Conservation (phyloP, 2,113 vertebrate genomes). For the Alouatta palliata region DNA sequence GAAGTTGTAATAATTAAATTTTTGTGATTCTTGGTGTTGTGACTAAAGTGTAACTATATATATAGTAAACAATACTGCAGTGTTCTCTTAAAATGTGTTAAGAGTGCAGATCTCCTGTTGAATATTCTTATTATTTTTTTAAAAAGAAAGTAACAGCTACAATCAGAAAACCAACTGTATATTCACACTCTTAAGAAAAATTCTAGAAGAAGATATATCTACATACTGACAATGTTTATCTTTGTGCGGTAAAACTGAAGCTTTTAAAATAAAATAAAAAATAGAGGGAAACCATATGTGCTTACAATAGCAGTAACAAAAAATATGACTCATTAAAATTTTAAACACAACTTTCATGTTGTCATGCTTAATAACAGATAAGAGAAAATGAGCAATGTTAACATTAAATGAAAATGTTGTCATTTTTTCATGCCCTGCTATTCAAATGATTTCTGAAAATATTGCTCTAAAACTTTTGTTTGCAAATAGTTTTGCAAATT, state of each 20-base stretch:
- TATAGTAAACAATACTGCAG: not conserved
- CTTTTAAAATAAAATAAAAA: not conserved
- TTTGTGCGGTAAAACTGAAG: not conserved
- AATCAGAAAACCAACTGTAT: not conserved
- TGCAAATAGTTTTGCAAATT: not conserved
- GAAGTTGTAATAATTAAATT: not conserved
- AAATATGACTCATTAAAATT: not conserved
- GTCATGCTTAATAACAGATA: conserved; percentile 3
- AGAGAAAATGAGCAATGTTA: not conserved
- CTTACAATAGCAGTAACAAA: not conserved
- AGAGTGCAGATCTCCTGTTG: not conserved
- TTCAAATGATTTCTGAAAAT: not conserved
- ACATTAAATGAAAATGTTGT: not conserved
- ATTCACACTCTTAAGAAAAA: not conserved
- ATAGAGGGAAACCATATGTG: not conserved
- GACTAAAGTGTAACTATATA: no score
- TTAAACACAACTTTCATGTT: not conserved
- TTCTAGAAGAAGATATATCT: not conserved
- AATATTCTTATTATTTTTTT: not conserved
- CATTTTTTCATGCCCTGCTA: not conserved
- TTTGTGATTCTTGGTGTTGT: no score
- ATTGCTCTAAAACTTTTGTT: not conserved
- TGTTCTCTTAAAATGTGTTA: not conserved
- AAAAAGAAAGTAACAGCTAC: not conserved
- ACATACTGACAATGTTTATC: not conserved